These are phyloP conservation scores for Hirtodrosophila duncani DNA, from an alignment of 2,888 invertebrate species.

Conservation along the genomic window DNA sequence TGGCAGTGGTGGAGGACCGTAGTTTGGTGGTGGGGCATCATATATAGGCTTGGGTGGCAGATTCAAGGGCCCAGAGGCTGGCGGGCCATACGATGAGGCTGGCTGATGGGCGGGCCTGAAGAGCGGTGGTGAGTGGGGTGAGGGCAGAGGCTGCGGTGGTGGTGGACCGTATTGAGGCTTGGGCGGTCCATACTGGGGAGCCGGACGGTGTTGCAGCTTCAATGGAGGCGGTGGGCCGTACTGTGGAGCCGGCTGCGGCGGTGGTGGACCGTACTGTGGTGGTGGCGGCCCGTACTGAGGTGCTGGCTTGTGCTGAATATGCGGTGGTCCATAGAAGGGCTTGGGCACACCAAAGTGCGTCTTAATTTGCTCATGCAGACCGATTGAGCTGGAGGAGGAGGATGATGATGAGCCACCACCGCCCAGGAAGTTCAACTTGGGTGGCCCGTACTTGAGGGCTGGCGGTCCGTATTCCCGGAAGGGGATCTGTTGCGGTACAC, in stretches of 20 bases:
- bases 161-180: slow-evolving; percentile 60
- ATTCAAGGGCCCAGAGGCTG: slow-evolving; percentile 70
- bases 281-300: slow-evolving; percentile 61
- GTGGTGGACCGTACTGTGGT: slow-evolving; percentile 76
- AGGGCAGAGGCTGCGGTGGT: slow-evolving; percentile 73
- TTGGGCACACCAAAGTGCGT: slow-evolving; percentile 76
- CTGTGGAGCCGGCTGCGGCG: slow-evolving; percentile 78
- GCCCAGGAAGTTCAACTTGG: slow-evolving; percentile 78
- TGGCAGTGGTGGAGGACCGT: slow-evolving; percentile 76
- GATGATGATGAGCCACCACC: slow-evolving; percentile 65
- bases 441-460: slow-evolving; percentile 79
- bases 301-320: slow-evolving; percentile 60
- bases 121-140: slow-evolving; percentile 69
- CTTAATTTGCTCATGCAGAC: slow-evolving; percentile 76
- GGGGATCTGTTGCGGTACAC: slow-evolving; percentile 75
- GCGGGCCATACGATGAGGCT: slow-evolving; percentile 71
- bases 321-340: slow-evolving; percentile 79
- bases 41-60: slow-evolving; percentile 77
- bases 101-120: slow-evolving; percentile 67
- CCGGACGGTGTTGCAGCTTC: too few species aligned
- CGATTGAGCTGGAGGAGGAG: slow-evolving; percentile 26
- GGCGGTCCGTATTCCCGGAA: slow-evolving; percentile 77
- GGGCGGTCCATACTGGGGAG: slow-evolving; percentile 78
- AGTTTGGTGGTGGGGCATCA: slow-evolving; percentile 77
- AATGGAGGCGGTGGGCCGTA: slow-evolving; percentile 63